These are phyloP conservation scores for Oscheius myriophilus DNA, from an alignment of 2,888 invertebrate species.

Conservation along the genomic window DNA sequence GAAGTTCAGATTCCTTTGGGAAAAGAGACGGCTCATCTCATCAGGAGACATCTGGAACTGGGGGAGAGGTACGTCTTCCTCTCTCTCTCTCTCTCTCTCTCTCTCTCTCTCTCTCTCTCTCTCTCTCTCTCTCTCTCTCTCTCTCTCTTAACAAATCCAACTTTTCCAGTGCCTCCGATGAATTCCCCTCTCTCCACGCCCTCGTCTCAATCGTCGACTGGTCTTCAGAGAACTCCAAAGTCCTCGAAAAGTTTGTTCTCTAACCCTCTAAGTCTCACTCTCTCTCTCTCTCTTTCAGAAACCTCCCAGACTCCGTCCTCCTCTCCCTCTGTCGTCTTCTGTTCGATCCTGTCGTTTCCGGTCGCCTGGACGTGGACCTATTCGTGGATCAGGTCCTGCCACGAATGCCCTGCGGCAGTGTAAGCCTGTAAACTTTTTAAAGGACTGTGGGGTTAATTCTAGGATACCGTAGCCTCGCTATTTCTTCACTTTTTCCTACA, in stretches of 20 bases:
- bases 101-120: neutral
- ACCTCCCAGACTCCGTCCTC: conserved; percentile 27
- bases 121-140: neutral
- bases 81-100: neutral
- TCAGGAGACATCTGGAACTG: conserved; percentile 13
- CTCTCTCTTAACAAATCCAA: too few species aligned
- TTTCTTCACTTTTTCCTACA: conserved; percentile 9
- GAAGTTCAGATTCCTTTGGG: conserved; percentile 13
- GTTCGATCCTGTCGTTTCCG: conserved; percentile 24
- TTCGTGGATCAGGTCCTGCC: conserved; percentile 18
- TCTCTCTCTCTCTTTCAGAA: neutral
- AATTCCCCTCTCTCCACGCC: neutral
- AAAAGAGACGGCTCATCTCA: conserved; percentile 1
- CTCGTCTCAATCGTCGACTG: conserved; percentile 4
- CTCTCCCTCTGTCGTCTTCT: conserved; percentile 23
- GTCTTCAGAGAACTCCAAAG: conserved; percentile 8
- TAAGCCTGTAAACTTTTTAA: neutral
- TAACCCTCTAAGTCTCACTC: too few species aligned
- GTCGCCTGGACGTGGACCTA: conserved; percentile 4
- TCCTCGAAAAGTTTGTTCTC: conserved; percentile 10
- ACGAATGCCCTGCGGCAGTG: conserved; percentile 15
- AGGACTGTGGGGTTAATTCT: neutral
- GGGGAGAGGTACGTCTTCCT: neutral
- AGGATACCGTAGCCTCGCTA: conserved; percentile 14
- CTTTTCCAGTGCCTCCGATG: neutral